A percentile compares a stretch with the other conserved stretches of the same genome.
Conservation (phyloP, 2,888 invertebrate species). For the Cephus pygmeus region DNA sequence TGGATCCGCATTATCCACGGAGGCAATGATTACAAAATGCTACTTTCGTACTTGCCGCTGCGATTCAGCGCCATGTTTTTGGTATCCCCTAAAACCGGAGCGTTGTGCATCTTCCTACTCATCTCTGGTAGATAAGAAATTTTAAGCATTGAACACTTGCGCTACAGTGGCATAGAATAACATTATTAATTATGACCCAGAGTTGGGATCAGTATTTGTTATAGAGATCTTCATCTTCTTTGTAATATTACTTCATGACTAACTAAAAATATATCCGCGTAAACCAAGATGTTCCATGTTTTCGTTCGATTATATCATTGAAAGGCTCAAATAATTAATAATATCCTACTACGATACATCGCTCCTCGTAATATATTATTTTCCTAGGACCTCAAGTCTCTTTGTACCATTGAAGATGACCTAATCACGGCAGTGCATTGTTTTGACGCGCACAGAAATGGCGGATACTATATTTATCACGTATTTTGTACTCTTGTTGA, state of each 20-base stretch:
- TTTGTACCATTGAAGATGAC: background rate
- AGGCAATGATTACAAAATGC: too few species aligned
- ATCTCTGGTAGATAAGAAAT: too few species aligned
- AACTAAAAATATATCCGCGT: background rate
- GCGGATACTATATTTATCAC: conserved; percentile 60
- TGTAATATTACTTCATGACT: background rate
- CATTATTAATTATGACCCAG: too few species aligned
- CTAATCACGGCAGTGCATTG: conserved; percentile 45
- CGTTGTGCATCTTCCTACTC: too few species aligned
- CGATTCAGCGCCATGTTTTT: too few species aligned
- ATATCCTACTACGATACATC: background rate
- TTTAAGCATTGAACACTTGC: too few species aligned
- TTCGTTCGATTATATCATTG: background rate
- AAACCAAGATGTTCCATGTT: background rate
- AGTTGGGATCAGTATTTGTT: too few species aligned
- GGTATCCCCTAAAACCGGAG: too few species aligned
- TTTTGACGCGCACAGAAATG: conserved; percentile 60
- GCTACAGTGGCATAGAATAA: too few species aligned
- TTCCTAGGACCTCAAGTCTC: background rate
- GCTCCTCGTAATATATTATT: background rate
- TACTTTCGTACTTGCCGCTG: too few species aligned
- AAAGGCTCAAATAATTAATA: background rate
- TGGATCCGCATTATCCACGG: too few species aligned
- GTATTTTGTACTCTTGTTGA: conserved; percentile 58
- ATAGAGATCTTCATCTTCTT: background rate